A percentile compares a stretch with the other conserved stretches of the same genome.
Conservation (phyloP, 1,140 invertebrate genomes). For the Paraescarpia echinospica region DNA sequence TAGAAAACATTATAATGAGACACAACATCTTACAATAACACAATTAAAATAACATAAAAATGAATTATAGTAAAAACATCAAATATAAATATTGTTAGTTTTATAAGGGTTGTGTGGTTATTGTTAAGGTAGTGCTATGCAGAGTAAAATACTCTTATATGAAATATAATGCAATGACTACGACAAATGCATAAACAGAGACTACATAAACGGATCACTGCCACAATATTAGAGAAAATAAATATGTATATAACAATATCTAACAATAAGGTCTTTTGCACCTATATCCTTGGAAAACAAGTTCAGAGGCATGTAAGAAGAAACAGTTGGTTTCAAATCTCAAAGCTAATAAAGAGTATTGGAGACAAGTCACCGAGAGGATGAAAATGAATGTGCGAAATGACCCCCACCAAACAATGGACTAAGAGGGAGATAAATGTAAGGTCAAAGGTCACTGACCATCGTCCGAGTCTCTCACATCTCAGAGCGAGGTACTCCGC, state of each 20-base stretch:
- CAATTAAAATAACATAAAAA: background rate
- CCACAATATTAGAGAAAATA: background rate
- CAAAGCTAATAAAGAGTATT: too few relatives aligned
- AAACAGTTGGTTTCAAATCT: too few relatives aligned
- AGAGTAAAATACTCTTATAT: background rate
- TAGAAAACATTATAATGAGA: background rate
- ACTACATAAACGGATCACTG: background rate
- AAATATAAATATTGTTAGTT: background rate
- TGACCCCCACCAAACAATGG: too few relatives aligned
- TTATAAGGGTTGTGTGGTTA: background rate
- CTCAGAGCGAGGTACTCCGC: conserved; percentile 53
- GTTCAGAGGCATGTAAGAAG: too few relatives aligned
- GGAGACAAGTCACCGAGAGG: too few relatives aligned
- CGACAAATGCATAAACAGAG: background rate
- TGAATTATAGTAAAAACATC: too few relatives aligned
- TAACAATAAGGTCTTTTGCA: too few relatives aligned
- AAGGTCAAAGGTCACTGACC: conserved; percentile 36
- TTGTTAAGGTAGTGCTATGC: background rate
- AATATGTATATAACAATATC: background rate
- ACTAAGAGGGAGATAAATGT: background rate
- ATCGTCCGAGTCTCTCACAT: conserved; percentile 54
- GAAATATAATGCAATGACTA: background rate
- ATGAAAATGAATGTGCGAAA: too few relatives aligned
- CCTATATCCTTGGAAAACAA: too few relatives aligned
- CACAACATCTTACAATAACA: background rate